A percentile compares a stretch with the other conserved stretches of the same genome.
phyloP scores from a whole-genome alignment of 2,888 invertebrate genomes.

The Agrotis exclamationis region DNA sequence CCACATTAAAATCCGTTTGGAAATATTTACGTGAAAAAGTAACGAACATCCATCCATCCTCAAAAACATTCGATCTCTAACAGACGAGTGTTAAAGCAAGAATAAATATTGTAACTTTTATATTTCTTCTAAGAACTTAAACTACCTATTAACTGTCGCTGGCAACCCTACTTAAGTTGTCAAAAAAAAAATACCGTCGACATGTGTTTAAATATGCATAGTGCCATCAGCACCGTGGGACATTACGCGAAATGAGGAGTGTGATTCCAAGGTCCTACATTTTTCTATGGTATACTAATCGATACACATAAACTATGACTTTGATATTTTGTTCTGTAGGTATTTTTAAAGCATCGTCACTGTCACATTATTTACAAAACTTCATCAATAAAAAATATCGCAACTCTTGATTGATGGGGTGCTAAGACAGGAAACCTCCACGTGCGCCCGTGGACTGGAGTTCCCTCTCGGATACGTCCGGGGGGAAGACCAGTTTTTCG shows the following conservation, averaged over 20 bases:
- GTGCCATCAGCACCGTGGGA: constrained; percentile 50
- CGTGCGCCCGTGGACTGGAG: no score
- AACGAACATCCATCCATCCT: no score
- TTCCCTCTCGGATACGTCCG: no score
- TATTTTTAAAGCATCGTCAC: background rate
- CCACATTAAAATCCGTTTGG: no score
- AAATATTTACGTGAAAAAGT: no score
- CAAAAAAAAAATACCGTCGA: constrained; percentile 19
- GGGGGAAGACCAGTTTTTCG: no score
- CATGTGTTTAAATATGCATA: constrained; percentile 57
- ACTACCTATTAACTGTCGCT: constrained; percentile 14
- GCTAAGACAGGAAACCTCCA: no score
- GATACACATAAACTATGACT: constrained; percentile 42
- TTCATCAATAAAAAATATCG: no score
- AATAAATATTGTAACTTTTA: background rate
- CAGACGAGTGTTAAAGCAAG: background rate
- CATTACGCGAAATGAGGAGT: constrained; percentile 64
- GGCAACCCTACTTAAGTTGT: constrained; percentile 40
- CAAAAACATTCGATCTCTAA: background rate
- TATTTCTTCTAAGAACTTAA: background rate
- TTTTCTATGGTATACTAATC: constrained; percentile 62
- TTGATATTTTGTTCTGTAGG: constrained; percentile 6
- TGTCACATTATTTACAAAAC: no score
- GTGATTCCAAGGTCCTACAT: constrained; percentile 71
- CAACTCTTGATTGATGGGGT: no score